Percentiles rank a stretch among this genome's conserved stretches.
Conservation (phyloP, 2,888 invertebrate species). For the Chrysotoxum bicinctum region DNA sequence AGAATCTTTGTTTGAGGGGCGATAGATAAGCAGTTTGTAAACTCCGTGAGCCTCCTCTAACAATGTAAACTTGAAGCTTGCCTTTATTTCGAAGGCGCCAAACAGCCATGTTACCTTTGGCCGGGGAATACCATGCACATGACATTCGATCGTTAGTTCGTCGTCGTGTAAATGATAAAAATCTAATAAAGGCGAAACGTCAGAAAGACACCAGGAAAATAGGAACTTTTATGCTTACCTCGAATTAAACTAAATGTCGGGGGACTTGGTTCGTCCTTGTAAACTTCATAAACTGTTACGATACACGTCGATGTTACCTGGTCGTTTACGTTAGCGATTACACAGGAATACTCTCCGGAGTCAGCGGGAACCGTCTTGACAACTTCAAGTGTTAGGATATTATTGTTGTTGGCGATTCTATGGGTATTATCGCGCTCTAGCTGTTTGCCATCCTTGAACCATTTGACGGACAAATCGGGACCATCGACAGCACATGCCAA, state of each 20-base stretch:
- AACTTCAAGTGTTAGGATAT: slow-evolving; percentile 84
- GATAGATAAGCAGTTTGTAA: slow-evolving; percentile 83
- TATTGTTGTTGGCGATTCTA: slow-evolving; percentile 83
- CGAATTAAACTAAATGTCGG: slow-evolving; percentile 89
- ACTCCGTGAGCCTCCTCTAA: slow-evolving; percentile 81
- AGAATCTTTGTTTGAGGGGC: slow-evolving; percentile 84
- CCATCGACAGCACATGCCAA: slow-evolving; percentile 90
- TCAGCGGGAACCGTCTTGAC: slow-evolving; percentile 85
- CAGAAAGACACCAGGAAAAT: slow-evolving; percentile 77
- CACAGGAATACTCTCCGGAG: slow-evolving; percentile 86
- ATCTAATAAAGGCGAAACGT: slow-evolving; percentile 75
- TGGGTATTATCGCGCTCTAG: slow-evolving; percentile 81
- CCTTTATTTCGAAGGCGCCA: slow-evolving; percentile 78
- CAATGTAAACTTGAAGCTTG: slow-evolving; percentile 80
- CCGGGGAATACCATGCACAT: slow-evolving; percentile 80
- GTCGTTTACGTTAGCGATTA: slow-evolving; percentile 89
- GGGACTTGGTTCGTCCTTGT: slow-evolving; percentile 86
- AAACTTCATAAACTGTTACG: slow-evolving; percentile 89
- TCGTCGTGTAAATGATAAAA: slow-evolving; percentile 83
- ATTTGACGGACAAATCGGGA: slow-evolving; percentile 87
- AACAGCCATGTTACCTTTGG: slow-evolving; percentile 80
- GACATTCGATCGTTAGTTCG: slow-evolving; percentile 84
- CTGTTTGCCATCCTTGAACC: slow-evolving; percentile 87
- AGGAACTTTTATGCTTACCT: slow-evolving; percentile 81
- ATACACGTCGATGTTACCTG: slow-evolving; percentile 87